Base-by-base conservation (phyloP, 2,888 invertebrate species). In the Hypena proboscidalis region DNA sequence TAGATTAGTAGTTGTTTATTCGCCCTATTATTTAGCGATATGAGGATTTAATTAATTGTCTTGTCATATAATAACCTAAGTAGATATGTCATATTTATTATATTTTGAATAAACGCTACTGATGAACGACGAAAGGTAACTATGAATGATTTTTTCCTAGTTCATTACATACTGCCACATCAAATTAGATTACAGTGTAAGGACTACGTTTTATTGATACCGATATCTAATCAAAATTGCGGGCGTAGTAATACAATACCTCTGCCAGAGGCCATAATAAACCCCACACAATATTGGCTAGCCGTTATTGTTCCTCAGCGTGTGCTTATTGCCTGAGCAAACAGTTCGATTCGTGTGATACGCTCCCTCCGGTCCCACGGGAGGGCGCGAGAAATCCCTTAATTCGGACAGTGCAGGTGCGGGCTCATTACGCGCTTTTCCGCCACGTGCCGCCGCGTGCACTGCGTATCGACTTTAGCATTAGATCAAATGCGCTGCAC, bases 371-470 rank as follows among this genome's bases (percentile, higher is more conserved):
- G 78, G 63, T 90, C 90, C 88, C 90, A 90, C 89, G 90, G 85
- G 90, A 88, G 89, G 90, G 90, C 85, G 90, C 87, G 86, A 89
- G 84, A 90, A 88, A 90, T 90, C 90, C 89, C 83, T 80, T 89
- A 90, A 90, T 89, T 81, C 87, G 77, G 80, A 69, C 68, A 77
- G 70, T 85, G 89, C 90, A 90, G 90, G 90, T 90, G 90, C 85
- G 82, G 82, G 80, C 82, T 90, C 88, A 90, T 90, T 90, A 89
- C 83, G 80, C 76, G 81, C 77, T 85, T 83, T 83, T 67, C 80
- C 75, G 85, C 53, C 90, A 84, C 90, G 90, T 82, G 90, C 62
- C 87, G 83, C 71, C 86, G 77, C 83, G 89, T 87, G 88, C 66
- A 53, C 57, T 47, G 42, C 25, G 41, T 74, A 74, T 71, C 68